Evolutionary conservation across 2,113 vertebrate genomes (phyloP), one percentile per base, ranked within the genome.

Genomic region (Pachyramphus minor): DNA sequence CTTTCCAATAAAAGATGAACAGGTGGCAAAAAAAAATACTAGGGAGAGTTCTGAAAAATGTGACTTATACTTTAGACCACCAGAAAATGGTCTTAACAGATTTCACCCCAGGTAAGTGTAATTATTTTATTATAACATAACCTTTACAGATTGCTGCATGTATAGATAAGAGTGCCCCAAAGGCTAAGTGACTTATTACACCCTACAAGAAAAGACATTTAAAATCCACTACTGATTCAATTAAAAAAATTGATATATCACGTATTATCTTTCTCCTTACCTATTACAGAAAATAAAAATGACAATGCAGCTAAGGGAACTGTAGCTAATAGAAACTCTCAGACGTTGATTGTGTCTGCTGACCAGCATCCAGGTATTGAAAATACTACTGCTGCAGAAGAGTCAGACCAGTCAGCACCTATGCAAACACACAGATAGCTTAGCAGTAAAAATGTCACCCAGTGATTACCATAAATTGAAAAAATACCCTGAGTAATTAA

Each of bases 321-420:
- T 62, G 66, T 49, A 87, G 81, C 66, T 87, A 91, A 94, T 18
- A 86, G 72, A 84, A 63, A 71, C 50, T 58, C 91, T 94, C 84
- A 95, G 81, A 87, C 0, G 7, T 60, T 50, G 74, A 82, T 66
- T 68, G 67, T 68, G 78, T 33, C 87, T 97, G 78, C 63, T 95
- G 93, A 94, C 49, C 77, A 94, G 50, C 35, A 3, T 85, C 77
- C 67, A 76, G 84, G 42, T 73, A 84, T 55, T 89, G 84, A 89
- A 89, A 92, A 81, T 37, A 94, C 66, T 87, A 44, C 60, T 82
- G 89, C 87, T 85, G 87, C 8, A 42, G 87, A 87, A 81, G 77
- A 85, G 81, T 50, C 42, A 94, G 78, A 78, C 82, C 81, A 93
- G 75, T 79, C 84, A 96, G 91, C 93, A 94, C 74, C 87, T 94